Base-by-base conservation (phyloP, 2,888 invertebrate species). In the Thera britannica region DNA sequence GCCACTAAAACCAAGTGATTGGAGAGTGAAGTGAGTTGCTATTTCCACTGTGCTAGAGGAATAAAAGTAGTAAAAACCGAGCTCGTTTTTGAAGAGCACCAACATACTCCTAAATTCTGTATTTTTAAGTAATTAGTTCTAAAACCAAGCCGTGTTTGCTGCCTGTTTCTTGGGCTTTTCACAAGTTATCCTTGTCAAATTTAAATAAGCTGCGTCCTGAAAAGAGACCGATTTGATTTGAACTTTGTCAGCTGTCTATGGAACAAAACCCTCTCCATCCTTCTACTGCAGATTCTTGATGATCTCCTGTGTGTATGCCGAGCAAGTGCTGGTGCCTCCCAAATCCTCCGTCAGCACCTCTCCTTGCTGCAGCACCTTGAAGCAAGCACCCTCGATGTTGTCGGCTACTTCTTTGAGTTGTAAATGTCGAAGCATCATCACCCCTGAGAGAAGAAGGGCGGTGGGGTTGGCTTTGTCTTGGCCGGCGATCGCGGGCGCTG, bases 341-440 rank as follows among this genome's bases (percentile, higher is more conserved):
- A 99, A 94, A 94, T 99, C 99, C 8, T 97, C 98, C 0, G 99
- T 99, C 66, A 98, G 92, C 72, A 94, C 95, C 83, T 95, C 96
- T 1, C 97, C 96, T 80, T 97, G 98, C 84, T 96, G 96, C 72
- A 99, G 98, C 0, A 58, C 58, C 0, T 95, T 96, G 85, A 98
- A 98, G 83, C 97, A 97, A 2, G 99, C 97, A 0, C 82, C 82
- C 88, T 99, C 97, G 70, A 99, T 99, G 72, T 94, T 95, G 76
- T 95, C 93, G 0, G 97, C 99, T 76, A 97, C 93, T 0, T 95
- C 85, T 58, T 89, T 94, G 48, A 99, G 90, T 49, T 96, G 95
- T 97, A 99, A 96, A 86, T 99, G 95, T 48, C 98, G 96, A 68
- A 99, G 94, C 99, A 99, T 99, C 99, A 99, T 99, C 1, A 99